Evolutionary conservation across 2,888 invertebrate genomes (phyloP).

Genomic region (Hartigia nigra): DNA sequence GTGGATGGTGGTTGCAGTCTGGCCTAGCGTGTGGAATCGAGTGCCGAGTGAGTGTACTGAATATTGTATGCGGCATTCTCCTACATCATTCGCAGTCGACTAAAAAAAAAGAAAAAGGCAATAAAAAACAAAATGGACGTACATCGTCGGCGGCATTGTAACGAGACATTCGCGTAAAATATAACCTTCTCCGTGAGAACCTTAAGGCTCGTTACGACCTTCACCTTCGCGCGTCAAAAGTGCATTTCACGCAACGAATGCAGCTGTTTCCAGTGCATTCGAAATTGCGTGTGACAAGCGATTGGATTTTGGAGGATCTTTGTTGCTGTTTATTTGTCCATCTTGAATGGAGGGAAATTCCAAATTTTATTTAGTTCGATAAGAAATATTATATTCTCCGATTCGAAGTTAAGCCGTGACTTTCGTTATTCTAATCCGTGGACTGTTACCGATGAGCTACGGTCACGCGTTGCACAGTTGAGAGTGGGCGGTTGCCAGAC

Average conservation of each 20-base stretch:
- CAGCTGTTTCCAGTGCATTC: background rate
- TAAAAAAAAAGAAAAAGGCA: background rate
- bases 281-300: background rate
- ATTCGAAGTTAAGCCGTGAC: background rate
- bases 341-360: too few species aligned
- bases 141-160: slow-evolving; percentile 29
- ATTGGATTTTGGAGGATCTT: too few species aligned
- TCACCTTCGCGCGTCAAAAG: background rate
- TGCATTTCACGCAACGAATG: background rate
- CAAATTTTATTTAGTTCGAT: background rate
- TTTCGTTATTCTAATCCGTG: background rate
- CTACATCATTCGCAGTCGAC: slow-evolving; percentile 43
- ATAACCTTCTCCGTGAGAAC: slow-evolving; percentile 15
- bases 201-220: background rate
- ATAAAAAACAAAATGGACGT: slow-evolving; percentile 43
- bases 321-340: too few species aligned
- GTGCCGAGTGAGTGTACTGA: slow-evolving; percentile 51
- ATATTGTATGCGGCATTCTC: slow-evolving; percentile 52
- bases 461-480: background rate
- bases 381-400: background rate
- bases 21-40: slow-evolving; percentile 48
- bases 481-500: background rate
- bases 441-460: background rate
- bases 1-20: background rate
- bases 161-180: slow-evolving; percentile 35